Evolutionary conservation across 2,888 invertebrate species (phyloP).

Genomic region (Priapulus caudatus): DNA sequence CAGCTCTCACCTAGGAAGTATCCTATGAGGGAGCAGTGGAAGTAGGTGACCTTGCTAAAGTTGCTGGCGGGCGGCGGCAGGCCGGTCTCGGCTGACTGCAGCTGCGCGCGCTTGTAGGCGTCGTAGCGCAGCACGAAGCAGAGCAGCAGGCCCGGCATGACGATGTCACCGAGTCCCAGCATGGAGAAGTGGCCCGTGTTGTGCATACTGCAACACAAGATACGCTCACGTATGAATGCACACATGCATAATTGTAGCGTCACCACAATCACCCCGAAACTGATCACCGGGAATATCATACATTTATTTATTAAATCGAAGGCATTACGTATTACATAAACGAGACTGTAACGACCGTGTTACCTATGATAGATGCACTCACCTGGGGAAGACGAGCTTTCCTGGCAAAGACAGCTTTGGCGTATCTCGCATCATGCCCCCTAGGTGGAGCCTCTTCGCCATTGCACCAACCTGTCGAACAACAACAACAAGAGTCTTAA

Average conservation of each 20-base stretch:
- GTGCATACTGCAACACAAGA: conserved; percentile 63
- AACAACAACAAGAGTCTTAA: conserved; percentile 8
- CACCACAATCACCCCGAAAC: no score
- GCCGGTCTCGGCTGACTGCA: conserved; percentile 50
- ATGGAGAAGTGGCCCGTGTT: conserved; percentile 93
- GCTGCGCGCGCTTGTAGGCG: conserved; percentile 85
- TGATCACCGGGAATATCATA: conserved; percentile 10
- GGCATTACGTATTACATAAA: background rate
- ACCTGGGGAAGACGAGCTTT: conserved; percentile 80
- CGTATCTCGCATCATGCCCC: conserved; percentile 76
- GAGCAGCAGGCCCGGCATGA: conserved; percentile 83
- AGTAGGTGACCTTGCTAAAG: conserved; percentile 56
- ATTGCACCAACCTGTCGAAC: conserved; percentile 76
- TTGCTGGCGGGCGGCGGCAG: conserved; percentile 43
- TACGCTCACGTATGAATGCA: no score
- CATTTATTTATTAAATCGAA: background rate
- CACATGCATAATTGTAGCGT: no score
- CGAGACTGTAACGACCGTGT: no score
- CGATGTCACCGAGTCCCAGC: conserved; percentile 59
- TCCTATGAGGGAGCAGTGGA: conserved; percentile 94
- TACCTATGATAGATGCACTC: no score
- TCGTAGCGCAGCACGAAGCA: conserved; percentile 95
- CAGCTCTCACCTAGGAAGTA: conserved; percentile 93
- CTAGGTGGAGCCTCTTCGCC: conserved; percentile 79
- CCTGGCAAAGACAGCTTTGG: conserved; percentile 92